Evolutionary conservation across 2,888 invertebrate species (phyloP), one percentile per base, ranked within the genome.

Genomic region (Stictocephala bisonia): DNA sequence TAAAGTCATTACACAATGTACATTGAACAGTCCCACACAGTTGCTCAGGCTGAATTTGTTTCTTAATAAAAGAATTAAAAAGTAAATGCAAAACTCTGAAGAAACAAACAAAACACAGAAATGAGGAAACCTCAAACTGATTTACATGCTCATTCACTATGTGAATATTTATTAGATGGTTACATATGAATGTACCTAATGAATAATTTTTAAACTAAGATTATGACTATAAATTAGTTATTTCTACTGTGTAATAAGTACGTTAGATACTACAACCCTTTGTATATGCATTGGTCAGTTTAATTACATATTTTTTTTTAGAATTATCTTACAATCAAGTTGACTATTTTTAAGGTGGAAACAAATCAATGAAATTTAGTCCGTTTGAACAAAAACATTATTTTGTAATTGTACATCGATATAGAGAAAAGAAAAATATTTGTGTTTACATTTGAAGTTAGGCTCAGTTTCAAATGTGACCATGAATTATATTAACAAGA

Each of bases 91-190:
- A 35, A 35, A 13, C 7, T 9, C 35, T 35, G 15, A n/a, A n/a
- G n/a, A n/a, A n/a, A n/a, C n/a, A n/a, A n/a, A n/a, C n/a, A n/a
- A n/a, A n/a, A 44, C 44, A 44, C 44, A 44, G 15, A n/a, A 44
- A 44, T 9, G 15, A 44, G 7, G 44, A 44, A n/a, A n/a, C 44
- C 44, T 44, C 44, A 44, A 35, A 35, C 35, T 35, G 35, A n/a
- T 41, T 44, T n/a, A 40, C 40, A 31, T 70, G 70, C 56, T 56
- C 56, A 69, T 51, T 50, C 51, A 69, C 51, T 15, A 26, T 69
- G 69, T 69, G 69, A 69, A 69, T 69, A 69, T 35, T 35, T 53
- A 50, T 48, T 68, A 68, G 44, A 35, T 53, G 53, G 53, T 51
- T 53, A 40, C 51, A 22, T 20, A 70, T 70, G 53, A 41, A 58